Conservation (phyloP, 64 coral and sea anemone species). For the Porites lutea region DNA sequence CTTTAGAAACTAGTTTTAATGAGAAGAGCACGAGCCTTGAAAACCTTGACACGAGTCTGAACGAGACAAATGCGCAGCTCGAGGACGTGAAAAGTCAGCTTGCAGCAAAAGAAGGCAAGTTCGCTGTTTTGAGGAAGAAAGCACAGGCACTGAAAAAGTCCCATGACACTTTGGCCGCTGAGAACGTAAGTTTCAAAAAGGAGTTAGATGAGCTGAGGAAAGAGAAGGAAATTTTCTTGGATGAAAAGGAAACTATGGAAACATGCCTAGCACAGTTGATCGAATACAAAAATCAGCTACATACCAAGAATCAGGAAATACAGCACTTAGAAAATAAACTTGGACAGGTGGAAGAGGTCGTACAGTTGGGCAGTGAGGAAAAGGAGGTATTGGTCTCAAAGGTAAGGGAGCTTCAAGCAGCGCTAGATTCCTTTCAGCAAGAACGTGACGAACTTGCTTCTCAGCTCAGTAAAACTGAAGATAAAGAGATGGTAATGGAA, state of each 20-base stretch:
- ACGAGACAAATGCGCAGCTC: slow-evolving; percentile 38
- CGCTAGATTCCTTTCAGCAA: background rate
- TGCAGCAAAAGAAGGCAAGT: slow-evolving; percentile 33
- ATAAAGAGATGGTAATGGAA: slow-evolving; percentile 1
- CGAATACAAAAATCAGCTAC: slow-evolving; percentile 5
- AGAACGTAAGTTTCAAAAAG: slow-evolving; percentile 23
- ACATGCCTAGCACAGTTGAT: slow-evolving; percentile 29
- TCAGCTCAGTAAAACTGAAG: slow-evolving; percentile 19
- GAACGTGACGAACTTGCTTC: slow-evolving; percentile 36
- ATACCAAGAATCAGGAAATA: background rate
- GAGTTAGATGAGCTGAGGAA: slow-evolving; percentile 38
- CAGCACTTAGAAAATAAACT: background rate
- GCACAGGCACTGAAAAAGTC: slow-evolving; percentile 68
- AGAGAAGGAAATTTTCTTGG: slow-evolving; percentile 30
- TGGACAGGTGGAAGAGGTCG: background rate
- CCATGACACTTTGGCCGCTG: slow-evolving; percentile 27
- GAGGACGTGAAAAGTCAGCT: slow-evolving; percentile 32
- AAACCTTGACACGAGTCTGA: slow-evolving; percentile 51
- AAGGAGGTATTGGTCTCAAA: background rate
- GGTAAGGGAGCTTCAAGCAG: background rate
- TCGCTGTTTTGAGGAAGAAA: slow-evolving; percentile 68
- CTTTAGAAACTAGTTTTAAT: slow-evolving; percentile 46
- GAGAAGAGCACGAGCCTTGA: slow-evolving; percentile 33
- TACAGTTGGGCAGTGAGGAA: background rate
- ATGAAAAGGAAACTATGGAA: slow-evolving; percentile 36